Conservation (phyloP, 2,797 vertebrate species). For the Semaprochilodus insignis region DNA sequence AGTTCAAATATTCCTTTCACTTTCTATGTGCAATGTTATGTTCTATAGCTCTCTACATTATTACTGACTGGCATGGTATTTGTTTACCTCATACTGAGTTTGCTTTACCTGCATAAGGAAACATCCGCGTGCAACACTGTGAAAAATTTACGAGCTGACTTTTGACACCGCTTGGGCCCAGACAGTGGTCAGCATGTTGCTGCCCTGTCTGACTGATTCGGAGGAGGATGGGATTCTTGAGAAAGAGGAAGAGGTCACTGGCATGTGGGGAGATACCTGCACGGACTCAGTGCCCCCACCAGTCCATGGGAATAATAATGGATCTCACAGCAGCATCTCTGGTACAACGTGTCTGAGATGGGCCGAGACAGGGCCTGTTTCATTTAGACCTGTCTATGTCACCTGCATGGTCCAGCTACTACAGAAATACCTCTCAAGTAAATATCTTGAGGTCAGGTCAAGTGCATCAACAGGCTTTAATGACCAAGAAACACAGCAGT, state of each 20-base stretch:
- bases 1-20: no score
- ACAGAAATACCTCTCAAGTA: slow-evolving; percentile 12
- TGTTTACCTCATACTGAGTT: not conserved
- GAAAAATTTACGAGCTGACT: not conserved
- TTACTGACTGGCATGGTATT: not conserved
- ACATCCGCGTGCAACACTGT: not conserved
- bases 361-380: not conserved
- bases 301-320: slow-evolving; percentile 22
- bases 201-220: slow-evolving; percentile 16
- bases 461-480: not conserved
- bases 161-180: not conserved
- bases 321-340: slow-evolving; percentile 23
- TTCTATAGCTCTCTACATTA: not conserved
- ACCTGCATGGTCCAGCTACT: slow-evolving; percentile 10
- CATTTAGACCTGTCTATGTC: slow-evolving; percentile 1
- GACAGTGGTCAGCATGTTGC: not conserved
- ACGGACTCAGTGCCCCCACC: slow-evolving; percentile 16
- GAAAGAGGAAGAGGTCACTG: slow-evolving; percentile 7
- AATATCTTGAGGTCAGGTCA: slow-evolving; percentile 21
- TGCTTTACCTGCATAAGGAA: not conserved
- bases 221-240: not conserved
- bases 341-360: slow-evolving; percentile 11
- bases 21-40: no score
- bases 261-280: slow-evolving; percentile 8
- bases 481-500: not conserved